A percentile compares a stretch with the other conserved stretches of the same genome.
Evolutionary conservation across 2,888 invertebrate genomes (phyloP).

Genomic region (Zhuqinia jingwanae): DNA sequence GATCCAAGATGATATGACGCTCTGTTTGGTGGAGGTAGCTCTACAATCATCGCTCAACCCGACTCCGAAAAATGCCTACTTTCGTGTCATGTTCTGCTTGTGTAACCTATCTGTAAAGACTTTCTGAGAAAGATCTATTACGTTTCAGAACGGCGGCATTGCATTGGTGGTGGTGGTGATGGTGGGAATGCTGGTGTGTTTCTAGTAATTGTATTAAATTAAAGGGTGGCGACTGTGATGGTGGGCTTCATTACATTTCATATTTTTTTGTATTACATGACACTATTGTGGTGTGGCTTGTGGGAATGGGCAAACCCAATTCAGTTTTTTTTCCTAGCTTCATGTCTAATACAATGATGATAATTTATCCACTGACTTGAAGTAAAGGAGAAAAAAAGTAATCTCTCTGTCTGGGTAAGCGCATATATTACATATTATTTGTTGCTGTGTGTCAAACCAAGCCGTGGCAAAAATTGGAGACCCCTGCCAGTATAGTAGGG

Average conservation of each 20-base stretch:
- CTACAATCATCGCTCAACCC: too few species aligned
- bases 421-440: not conserved
- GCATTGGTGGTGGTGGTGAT: not conserved
- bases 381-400: not conserved
- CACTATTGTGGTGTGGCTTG: not conserved
- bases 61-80: too few species aligned
- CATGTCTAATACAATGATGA: not conserved
- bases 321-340: not conserved
- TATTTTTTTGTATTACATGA: conserved; percentile 4
- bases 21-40: not conserved
- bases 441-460: not conserved
- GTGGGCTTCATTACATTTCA: conserved; percentile 15
- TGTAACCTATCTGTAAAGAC: not conserved
- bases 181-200: too few species aligned
- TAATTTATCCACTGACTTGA: not conserved
- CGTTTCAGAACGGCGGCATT: not conserved
- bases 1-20: not conserved
- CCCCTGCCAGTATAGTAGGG: too few species aligned
- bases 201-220: conserved; percentile 37
- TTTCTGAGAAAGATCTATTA: not conserved
- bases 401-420: not conserved
- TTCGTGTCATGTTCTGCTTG: too few species aligned
- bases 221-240: not conserved
- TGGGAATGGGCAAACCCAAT: conserved; percentile 24
- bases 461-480: too few species aligned